Conservation (phyloP, 1,140 invertebrate genomes). For the Eumeta japonica region DNA sequence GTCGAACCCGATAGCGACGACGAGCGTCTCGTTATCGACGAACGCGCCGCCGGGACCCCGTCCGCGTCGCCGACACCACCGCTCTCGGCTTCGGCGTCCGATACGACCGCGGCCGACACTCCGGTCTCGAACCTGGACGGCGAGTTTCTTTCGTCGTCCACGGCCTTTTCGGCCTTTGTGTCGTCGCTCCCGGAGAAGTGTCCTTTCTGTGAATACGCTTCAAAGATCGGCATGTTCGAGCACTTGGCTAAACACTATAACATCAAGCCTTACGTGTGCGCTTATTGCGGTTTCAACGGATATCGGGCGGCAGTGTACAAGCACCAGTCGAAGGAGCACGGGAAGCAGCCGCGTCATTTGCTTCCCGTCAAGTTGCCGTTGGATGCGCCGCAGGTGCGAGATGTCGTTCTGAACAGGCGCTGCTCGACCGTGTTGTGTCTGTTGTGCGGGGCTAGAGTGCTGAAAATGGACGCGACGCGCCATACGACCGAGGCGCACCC, state of each 20-base stretch:
- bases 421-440: constrained; percentile 15
- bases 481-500: constrained; percentile 13
- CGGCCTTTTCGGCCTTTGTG: no score
- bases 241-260: constrained; percentile 30
- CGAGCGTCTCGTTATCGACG: constrained; percentile 27
- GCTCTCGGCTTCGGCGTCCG: background rate
- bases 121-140: background rate
- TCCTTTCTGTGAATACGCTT: constrained; percentile 16
- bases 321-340: constrained; percentile 17
- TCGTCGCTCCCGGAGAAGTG: constrained; percentile 12
- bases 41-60: constrained; percentile 9
- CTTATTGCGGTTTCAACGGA: constrained; percentile 19
- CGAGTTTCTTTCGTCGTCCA: background rate
- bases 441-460: constrained; percentile 12
- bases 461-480: background rate
- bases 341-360: background rate
- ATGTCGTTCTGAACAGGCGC: background rate
- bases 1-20: constrained; percentile 22
- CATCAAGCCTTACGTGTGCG: constrained; percentile 25
- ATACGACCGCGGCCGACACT: background rate
- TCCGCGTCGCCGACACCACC: background rate
- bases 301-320: constrained; percentile 9
- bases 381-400: constrained; percentile 6
- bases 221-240: constrained; percentile 7
- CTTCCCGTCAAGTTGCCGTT: constrained; percentile 11